Percentiles rank a stretch among this genome's conserved stretches.
phyloP scores from a whole-genome alignment of 1,140 invertebrate genomes.

The Notospermus geniculatus region DNA sequence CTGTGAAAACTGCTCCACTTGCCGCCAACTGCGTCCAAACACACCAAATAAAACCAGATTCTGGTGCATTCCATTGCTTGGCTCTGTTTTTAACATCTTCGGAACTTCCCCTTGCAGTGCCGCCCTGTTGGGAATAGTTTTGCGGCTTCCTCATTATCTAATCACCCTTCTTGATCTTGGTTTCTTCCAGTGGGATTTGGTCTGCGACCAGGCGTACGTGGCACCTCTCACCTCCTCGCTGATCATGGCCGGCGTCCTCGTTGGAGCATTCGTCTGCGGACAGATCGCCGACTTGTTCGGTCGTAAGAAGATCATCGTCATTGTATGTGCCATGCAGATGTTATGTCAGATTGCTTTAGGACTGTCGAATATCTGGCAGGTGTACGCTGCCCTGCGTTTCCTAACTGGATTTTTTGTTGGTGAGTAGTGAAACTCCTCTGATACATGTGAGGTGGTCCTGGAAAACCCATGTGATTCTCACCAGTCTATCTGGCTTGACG shows the following conservation, averaged over 20 bases:
- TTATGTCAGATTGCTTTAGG: neutral
- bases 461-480: no score
- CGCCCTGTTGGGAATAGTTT: no score
- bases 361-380: slow-evolving; percentile 15
- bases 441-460: neutral
- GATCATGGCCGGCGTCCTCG: slow-evolving; percentile 20
- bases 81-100: no score
- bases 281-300: slow-evolving; percentile 20
- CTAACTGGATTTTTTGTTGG: slow-evolving; percentile 12
- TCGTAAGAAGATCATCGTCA: slow-evolving; percentile 11
- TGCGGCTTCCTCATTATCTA: no score
- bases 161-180: no score
- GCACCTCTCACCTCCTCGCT: neutral
- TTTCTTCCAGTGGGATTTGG: slow-evolving; percentile 15
- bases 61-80: no score
- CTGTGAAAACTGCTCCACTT: no score
- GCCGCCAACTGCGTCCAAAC: no score
- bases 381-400: slow-evolving; percentile 12
- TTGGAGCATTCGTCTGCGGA: slow-evolving; percentile 16
- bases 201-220: slow-evolving; percentile 12
- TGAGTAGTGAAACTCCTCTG: neutral
- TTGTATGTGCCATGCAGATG: slow-evolving; percentile 9
- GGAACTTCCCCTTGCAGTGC: no score
- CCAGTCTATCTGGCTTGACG: no score
- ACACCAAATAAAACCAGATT: no score